Evolutionary conservation across 2,888 invertebrate species (phyloP), one percentile per base, ranked within the genome.

Genomic region (Sarcophaga carnaria): DNA sequence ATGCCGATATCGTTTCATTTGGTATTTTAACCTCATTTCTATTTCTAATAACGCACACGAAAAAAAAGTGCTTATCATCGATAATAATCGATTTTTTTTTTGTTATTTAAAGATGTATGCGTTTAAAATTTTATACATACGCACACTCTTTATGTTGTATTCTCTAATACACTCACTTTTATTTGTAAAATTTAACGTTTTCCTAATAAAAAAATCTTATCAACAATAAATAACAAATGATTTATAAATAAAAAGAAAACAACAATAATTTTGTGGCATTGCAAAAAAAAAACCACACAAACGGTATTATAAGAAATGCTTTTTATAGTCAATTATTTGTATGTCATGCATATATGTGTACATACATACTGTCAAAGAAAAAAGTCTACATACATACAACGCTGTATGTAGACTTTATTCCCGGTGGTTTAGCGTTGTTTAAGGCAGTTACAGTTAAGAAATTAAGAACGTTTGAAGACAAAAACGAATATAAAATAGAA

Each of bases 51-150:
- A 37, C 2, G 2, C 8, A 22, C 45, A 47, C 45, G 22, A 22
- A 25, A 17, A 17, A 72, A 37, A 60, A 59, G 25, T 72, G 37
- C 37, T 12, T 60, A 60, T 27, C 11, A 37, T 12, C 10, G 60
- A 2, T 72, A 37, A 59, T 72, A 72, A 72, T 72, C 72, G 60
- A 72, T 60, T 60, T 71, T 70, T 70, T 22, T 37, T 37, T 6
- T 54, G 54, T 54, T 54, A 17, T 54, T 17, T 54, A 54, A 4
- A 4, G 54, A 54, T 12, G 10, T 20, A 2, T 17, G 2, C 8
- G 14, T 60, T 11, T 20, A 70, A 3, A 11, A 59, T 54, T 27
- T n/a, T 60, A 72, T 49, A 49, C 22, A 69, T 6, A 27, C 10
- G 14, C 70, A 54, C 27, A 54, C 27, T 22, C 14, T 27, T 14